Evolutionary conservation across 2,888 invertebrate species (phyloP).

Genomic region (Heliconius ethilla): DNA sequence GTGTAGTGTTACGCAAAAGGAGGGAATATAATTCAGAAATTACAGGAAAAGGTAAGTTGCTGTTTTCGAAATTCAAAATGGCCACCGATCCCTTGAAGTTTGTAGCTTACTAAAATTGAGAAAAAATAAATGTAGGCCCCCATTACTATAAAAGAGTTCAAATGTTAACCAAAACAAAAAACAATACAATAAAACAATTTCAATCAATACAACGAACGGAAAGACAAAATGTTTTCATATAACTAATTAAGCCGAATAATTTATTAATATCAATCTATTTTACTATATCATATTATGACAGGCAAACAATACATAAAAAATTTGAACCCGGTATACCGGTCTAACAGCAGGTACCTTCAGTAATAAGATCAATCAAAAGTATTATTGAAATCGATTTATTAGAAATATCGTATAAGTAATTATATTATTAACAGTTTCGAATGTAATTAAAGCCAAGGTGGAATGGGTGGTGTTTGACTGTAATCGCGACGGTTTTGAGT

Average conservation of each 20-base stretch:
- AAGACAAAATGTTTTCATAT: not conserved
- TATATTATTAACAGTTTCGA: not conserved
- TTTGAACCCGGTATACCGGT: slow-evolving; percentile 28
- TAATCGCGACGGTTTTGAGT: not conserved
- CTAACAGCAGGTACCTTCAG: slow-evolving; percentile 51
- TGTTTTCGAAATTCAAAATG: too few species aligned
- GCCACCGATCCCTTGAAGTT: too few species aligned
- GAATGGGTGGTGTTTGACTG: not conserved
- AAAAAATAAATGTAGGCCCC: too few species aligned
- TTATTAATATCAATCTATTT: slow-evolving; percentile 9
- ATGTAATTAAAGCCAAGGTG: not conserved
- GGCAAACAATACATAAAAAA: slow-evolving; percentile 39
- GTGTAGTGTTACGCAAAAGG: too few species aligned
- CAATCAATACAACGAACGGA: not conserved
- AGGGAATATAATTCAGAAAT: too few species aligned
- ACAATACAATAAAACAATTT: not conserved
- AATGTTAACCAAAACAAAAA: not conserved
- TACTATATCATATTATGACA: slow-evolving; percentile 24
- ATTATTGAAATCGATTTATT: slow-evolving; percentile 31
- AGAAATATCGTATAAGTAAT: not conserved
- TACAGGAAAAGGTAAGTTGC: too few species aligned
- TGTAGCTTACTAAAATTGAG: too few species aligned
- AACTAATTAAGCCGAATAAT: slow-evolving; percentile 5
- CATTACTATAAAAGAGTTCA: too few species aligned
- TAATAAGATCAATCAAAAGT: slow-evolving; percentile 53